These are phyloP conservation scores for Oopsacas minuta DNA, from an alignment of 37 sponge, comb jelly and placozoan genomes.

Conservation along the genomic window DNA sequence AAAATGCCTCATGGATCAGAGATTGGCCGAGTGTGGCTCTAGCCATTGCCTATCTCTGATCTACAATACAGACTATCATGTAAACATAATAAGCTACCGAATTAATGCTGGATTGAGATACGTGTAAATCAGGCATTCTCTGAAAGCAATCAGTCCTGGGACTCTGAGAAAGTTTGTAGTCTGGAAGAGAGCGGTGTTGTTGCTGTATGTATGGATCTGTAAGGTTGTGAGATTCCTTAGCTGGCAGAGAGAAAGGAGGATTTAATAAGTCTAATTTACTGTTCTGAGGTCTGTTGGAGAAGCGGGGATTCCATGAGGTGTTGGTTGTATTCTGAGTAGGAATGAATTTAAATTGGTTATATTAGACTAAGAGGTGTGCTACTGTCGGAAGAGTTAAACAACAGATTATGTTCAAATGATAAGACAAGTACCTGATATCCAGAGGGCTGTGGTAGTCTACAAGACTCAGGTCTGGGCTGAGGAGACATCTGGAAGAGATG, in stretches of 20 bases:
- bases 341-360: not conserved
- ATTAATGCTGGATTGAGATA: not conserved
- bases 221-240: not conserved
- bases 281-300: not conserved
- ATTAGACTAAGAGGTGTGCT: not conserved
- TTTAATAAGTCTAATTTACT: not conserved
- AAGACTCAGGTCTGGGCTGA: not conserved
- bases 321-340: not conserved
- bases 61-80: too few relatives aligned
- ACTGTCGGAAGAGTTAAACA: too few relatives aligned
- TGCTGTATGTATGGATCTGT: not conserved
- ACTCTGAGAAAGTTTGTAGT: not conserved
- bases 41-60: too few relatives aligned
- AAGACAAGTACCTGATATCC: not conserved
- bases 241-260: constrained; percentile 1
- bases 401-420: not conserved
- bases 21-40: too few relatives aligned
- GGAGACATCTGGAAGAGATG: not conserved
- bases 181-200: not conserved
- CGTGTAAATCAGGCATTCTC: not conserved
- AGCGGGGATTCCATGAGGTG: not conserved
- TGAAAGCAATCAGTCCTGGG: not conserved
- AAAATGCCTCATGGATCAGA: too few relatives aligned
- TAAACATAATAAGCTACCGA: not conserved
- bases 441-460: not conserved